These are phyloP conservation scores for Erythrocercus mccallii DNA, from an alignment of 2,113 vertebrate species.

Conservation along the genomic window DNA sequence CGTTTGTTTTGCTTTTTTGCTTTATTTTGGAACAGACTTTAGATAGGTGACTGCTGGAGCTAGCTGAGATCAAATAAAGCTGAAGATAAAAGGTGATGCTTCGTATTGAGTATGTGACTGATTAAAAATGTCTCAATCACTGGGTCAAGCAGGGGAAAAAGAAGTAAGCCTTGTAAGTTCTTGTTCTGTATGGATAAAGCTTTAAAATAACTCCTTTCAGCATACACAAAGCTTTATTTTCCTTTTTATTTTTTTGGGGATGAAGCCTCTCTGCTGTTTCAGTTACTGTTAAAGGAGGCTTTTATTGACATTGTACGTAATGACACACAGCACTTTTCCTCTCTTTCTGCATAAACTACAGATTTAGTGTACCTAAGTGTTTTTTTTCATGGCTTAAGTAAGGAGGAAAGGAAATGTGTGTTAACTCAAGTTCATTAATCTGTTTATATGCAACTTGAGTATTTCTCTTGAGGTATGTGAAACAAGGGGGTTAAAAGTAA, in stretches of 20 bases:
- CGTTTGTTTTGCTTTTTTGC: neutral
- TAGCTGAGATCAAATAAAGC: neutral
- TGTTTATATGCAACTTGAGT: neutral
- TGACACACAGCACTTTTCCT: neutral
- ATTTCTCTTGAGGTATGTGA: neutral
- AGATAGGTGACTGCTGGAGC: neutral
- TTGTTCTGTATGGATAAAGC: neutral
- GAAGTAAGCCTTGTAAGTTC: neutral
- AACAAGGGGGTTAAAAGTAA: neutral
- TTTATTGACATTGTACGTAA: neutral
- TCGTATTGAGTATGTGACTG: neutral
- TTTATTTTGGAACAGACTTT: neutral
- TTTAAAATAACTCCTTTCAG: neutral
- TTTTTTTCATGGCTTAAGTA: neutral
- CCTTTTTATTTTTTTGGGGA: neutral
- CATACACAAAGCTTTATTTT: neutral
- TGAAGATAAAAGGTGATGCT: neutral
- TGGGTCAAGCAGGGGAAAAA: neutral
- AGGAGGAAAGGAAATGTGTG: neutral
- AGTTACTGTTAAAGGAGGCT: neutral
- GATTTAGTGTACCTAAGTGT: neutral
- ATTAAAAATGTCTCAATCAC: neutral
- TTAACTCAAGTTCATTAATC: neutral
- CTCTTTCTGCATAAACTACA: neutral
- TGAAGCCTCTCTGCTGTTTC: neutral